These are phyloP conservation scores for Synanthedon andrenaeformis DNA, from an alignment of 2,888 invertebrate genomes.

Conservation along the genomic window DNA sequence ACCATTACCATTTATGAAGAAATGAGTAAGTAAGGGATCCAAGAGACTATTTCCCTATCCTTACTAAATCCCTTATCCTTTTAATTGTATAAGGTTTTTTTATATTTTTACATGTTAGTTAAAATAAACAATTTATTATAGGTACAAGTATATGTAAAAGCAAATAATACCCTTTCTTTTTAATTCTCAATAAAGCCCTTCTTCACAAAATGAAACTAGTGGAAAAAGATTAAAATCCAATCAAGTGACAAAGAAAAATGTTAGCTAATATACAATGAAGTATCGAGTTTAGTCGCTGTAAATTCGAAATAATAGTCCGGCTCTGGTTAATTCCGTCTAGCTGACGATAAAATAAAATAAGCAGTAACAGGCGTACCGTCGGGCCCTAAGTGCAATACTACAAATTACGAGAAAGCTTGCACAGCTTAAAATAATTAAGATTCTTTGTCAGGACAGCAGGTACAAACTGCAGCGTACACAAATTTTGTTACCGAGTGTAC, in stretches of 20 bases:
- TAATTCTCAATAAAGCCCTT: too few species aligned
- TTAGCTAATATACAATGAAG: too few species aligned
- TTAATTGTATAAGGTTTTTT: too few species aligned
- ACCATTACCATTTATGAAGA: too few species aligned
- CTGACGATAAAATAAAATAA: conserved; percentile 60
- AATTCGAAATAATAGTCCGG: conserved; percentile 47
- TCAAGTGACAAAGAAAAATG: background rate
- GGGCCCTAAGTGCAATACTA: conserved; percentile 14
- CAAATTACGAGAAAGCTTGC: conserved; percentile 51
- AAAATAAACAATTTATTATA: too few species aligned
- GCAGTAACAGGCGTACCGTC: conserved; percentile 25
- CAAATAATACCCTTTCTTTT: too few species aligned
- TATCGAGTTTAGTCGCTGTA: too few species aligned
- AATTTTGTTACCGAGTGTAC: background rate
- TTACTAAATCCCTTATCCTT: too few species aligned
- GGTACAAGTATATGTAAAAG: too few species aligned
- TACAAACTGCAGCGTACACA: conserved; percentile 4
- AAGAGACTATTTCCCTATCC: too few species aligned
- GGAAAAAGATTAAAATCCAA: background rate
- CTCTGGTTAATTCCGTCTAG: conserved; percentile 15
- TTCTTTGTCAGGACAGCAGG: conserved; percentile 47
- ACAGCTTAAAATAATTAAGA: conserved; percentile 64
- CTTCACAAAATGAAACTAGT: background rate
- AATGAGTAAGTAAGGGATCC: too few species aligned
- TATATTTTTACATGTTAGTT: too few species aligned